Conservation (phyloP, 2,113 vertebrate species). For the Salvelinus fontinalis region DNA sequence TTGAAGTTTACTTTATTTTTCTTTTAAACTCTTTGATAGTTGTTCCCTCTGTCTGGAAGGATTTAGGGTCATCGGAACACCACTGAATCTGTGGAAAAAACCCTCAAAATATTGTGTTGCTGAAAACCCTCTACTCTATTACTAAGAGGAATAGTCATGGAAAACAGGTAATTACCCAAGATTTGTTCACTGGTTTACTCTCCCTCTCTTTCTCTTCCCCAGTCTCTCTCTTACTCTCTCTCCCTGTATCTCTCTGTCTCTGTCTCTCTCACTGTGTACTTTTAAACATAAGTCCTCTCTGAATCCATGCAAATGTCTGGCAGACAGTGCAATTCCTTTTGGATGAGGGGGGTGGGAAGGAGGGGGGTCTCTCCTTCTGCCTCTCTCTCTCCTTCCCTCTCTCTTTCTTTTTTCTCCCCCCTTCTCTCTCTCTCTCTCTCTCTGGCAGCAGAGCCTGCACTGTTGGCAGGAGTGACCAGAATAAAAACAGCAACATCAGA, state of each 20-base stretch:
- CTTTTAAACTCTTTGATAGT: too few relatives aligned
- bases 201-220: constrained; percentile 32
- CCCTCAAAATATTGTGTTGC: constrained; percentile 19
- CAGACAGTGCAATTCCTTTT: constrained; percentile 68
- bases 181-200: constrained; percentile 32
- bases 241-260: too few relatives aligned
- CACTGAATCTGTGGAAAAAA: background rate
- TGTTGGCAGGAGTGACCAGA: constrained; percentile 81
- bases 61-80: too few relatives aligned
- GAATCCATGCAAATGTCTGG: constrained; percentile 70
- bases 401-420: constrained; percentile 12
- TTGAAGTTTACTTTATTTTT: too few relatives aligned
- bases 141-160: constrained; percentile 21
- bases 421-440: constrained; percentile 31
- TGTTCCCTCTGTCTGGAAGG: background rate
- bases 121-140: constrained; percentile 31
- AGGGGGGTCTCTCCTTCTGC: constrained; percentile 31
- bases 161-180: constrained; percentile 46
- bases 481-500: constrained; percentile 84
- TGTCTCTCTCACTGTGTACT: constrained; percentile 30
- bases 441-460: constrained; percentile 66
- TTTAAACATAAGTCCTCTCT: constrained; percentile 59
- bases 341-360: constrained; percentile 48
- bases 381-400: constrained; percentile 26
- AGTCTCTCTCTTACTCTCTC: background rate